Conservation (phyloP, 1,140 invertebrate species). For the Tetraneura akinire region DNA sequence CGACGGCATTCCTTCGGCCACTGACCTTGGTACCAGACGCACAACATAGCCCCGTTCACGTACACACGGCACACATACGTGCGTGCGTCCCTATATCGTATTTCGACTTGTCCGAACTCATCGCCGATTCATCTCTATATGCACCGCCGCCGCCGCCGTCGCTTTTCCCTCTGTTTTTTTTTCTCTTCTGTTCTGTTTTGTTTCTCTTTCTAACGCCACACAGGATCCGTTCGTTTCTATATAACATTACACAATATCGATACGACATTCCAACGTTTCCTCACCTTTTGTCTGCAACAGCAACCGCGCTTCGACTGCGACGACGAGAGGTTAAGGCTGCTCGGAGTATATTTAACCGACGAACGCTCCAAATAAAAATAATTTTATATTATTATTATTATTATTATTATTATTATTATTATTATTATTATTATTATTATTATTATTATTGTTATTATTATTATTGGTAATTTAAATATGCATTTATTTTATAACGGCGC, state of each 20-base stretch:
- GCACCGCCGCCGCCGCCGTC: background rate
- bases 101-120: conserved; percentile 49
- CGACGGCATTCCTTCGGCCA: conserved; percentile 52
- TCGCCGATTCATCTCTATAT: conserved; percentile 44
- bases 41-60: conserved; percentile 43
- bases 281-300: conserved; percentile 28
- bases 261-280: conserved; percentile 43
- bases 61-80: background rate
- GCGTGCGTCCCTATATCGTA: conserved; percentile 33
- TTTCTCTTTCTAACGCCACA: conserved; percentile 21
- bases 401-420: background rate
- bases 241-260: background rate
- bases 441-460: no score
- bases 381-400: background rate
- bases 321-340: background rate
- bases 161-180: conserved; percentile 10
- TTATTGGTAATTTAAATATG: no score
- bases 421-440: no score
- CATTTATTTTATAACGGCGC: no score
- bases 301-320: background rate
- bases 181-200: no score
- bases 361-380: background rate
- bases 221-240: conserved; percentile 15
- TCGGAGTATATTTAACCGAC: no score
- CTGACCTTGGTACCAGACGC: conserved; percentile 49